phyloP scores from a whole-genome alignment of 2,888 invertebrate species.

The Eremobia ochroleuca region DNA sequence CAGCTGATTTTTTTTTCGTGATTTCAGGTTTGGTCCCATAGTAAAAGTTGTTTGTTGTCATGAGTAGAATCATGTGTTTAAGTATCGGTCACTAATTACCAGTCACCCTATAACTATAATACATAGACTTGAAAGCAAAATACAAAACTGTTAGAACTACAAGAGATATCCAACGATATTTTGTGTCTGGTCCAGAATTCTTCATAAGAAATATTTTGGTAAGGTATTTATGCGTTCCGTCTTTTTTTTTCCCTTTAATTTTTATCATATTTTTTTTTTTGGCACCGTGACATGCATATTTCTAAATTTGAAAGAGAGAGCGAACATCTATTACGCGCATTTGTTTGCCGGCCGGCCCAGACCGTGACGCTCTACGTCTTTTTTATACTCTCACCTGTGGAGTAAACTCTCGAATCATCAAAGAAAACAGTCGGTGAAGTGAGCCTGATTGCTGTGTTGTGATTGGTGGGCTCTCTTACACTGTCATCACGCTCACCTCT shows the following conservation, averaged over 20 bases:
- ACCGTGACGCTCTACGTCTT: conserved; percentile 37
- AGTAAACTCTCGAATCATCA: conserved; percentile 82
- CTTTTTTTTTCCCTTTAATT: not conserved
- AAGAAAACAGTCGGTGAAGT: conserved; percentile 85
- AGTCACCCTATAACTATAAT: no score
- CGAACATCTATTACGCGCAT: not conserved
- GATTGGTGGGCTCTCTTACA: conserved; percentile 74
- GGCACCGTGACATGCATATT: not conserved
- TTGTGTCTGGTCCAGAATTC: not conserved
- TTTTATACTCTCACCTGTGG: conserved; percentile 30
- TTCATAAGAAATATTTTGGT: not conserved
- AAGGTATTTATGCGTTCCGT: not conserved
- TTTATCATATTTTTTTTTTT: not conserved
- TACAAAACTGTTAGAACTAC: not conserved
- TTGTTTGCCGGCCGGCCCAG: not conserved
- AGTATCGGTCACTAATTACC: no score
- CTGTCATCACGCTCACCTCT: conserved; percentile 75
- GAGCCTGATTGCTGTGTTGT: conserved; percentile 83
- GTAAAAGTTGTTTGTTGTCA: no score
- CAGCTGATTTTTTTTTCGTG: no score
- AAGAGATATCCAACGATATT: not conserved
- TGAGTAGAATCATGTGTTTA: no score
- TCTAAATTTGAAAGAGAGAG: conserved; percentile 1
- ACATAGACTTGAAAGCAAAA: not conserved
- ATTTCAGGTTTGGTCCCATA: no score